Conservation (phyloP, 1,140 invertebrate species). For the Macrocentrus cingulum region DNA sequence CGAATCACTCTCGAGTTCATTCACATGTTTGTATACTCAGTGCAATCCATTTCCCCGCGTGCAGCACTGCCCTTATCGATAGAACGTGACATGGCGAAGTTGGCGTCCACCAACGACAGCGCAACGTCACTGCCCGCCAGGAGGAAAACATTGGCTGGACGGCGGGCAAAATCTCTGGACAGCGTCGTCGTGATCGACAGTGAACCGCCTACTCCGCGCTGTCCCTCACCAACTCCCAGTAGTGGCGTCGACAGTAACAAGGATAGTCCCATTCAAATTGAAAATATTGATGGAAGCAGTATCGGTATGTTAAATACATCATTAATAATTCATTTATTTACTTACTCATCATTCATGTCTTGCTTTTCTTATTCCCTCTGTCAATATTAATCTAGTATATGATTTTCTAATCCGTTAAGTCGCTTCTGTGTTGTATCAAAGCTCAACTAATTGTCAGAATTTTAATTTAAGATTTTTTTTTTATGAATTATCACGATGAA, state of each 20-base stretch:
- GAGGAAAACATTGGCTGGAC: slow-evolving; percentile 41
- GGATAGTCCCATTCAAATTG: slow-evolving; percentile 90
- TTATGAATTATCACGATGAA: not conserved
- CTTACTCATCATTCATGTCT: slow-evolving; percentile 1
- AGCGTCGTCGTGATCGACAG: slow-evolving; percentile 54
- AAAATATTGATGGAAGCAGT: slow-evolving; percentile 71
- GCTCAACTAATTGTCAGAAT: not conserved
- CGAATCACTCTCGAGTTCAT: slow-evolving; percentile 10
- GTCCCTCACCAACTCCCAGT: slow-evolving; percentile 85
- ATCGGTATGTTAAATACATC: slow-evolving; percentile 55
- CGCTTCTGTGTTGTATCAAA: slow-evolving; percentile 2
- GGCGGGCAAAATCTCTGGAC: slow-evolving; percentile 56
- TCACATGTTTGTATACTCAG: slow-evolving; percentile 37
- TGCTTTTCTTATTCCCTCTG: slow-evolving; percentile 1
- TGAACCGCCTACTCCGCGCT: slow-evolving; percentile 64
- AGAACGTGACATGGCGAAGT: slow-evolving; percentile 59
- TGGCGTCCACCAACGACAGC: slow-evolving; percentile 42
- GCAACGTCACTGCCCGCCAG: slow-evolving; percentile 12
- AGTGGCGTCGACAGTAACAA: slow-evolving; percentile 87
- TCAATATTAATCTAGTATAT: not conserved
- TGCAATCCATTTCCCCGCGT: slow-evolving; percentile 41
- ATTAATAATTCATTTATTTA: not conserved
- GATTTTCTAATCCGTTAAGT: not conserved
- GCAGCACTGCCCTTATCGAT: slow-evolving; percentile 58
- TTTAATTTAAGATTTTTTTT: not conserved